Evolutionary conservation across 2,888 invertebrate genomes (phyloP).

Genomic region (Peribatodes rhomboidaria): DNA sequence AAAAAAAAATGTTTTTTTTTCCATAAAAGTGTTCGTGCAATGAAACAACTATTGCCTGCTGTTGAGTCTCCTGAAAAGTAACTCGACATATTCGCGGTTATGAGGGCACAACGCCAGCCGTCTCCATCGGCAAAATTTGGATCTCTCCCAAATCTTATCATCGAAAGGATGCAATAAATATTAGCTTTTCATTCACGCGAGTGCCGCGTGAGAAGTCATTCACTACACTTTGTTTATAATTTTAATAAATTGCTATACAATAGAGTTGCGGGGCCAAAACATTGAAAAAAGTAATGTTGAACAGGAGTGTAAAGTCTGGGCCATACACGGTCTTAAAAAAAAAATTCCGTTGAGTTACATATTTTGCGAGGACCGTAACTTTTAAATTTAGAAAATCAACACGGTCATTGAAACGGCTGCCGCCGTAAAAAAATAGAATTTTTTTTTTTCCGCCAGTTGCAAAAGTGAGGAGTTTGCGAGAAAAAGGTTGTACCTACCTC

Average conservation of each 20-base stretch:
- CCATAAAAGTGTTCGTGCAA: too few relatives aligned
- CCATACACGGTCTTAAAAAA: too few relatives aligned
- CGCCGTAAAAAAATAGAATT: too few relatives aligned
- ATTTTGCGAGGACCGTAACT: too few relatives aligned
- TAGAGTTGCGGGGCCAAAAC: neutral
- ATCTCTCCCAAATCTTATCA: conserved; percentile 60
- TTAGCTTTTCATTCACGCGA: conserved; percentile 60
- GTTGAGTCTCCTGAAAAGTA: neutral
- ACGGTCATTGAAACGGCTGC: too few relatives aligned
- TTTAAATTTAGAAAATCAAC: too few relatives aligned
- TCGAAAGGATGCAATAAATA: conserved; percentile 58
- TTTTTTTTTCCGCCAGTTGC: neutral
- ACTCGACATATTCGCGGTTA: conserved; percentile 8
- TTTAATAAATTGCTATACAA: conserved; percentile 5
- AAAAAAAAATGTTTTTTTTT: too few relatives aligned
- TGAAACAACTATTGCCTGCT: too few relatives aligned
- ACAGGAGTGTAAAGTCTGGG: too few relatives aligned
- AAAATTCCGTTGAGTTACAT: too few relatives aligned
- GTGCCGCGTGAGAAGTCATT: conserved; percentile 53
- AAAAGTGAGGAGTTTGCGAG: conserved; percentile 7
- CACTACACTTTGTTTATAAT: conserved; percentile 30
- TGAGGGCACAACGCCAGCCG: neutral
- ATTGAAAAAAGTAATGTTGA: neutral
- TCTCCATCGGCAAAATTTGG: conserved; percentile 54
- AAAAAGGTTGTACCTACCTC: conserved; percentile 4